Evolutionary conservation across 2,797 vertebrate genomes (phyloP), one percentile per base, ranked within the genome.

Genomic region (Pangasius krempfi): DNA sequence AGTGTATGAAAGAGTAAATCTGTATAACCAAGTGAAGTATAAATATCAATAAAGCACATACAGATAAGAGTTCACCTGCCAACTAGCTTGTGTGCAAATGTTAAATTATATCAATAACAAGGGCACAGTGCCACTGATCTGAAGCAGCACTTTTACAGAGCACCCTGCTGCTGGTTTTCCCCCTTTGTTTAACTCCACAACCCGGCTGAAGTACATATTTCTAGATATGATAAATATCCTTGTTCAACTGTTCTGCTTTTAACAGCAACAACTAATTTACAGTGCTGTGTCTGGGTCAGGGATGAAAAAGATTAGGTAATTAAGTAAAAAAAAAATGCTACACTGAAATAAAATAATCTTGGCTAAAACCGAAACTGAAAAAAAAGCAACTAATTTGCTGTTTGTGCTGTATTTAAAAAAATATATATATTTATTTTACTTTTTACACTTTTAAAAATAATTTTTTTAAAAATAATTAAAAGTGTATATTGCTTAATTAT

Each of bases 101-200:
- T 72, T 33, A 82, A 86, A 82, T 62, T 22, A 82, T 75, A 86
- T 73, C 66, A 86, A 40, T 82, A 62, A 75, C 44, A 54, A 54
- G 5, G n/a, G 47, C 83, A 70, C 64, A 84, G 64, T 37, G 47
- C 44, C 47, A 66, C 47, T 54, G 83, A 84, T 84, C 83, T 68
- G 83, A 70, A 84, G 62, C 64, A 70, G 83, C 83, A 37, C 44
- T 47, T 84, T 84, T 33, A 68, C 62, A 52, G 44, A 82, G 58
- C 56, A 62, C 18, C 64, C 82, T 70, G 64, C 83, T 84, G 80
- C 18, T 66, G 13, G 16, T 66, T 54, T 44, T 3, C 18, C 12
- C 12, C 10, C 33, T 62, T 62, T 82, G 58, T 82, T 44, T 44
- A 44, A 82, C 6, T 37, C 25, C 13, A 82, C 80, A 22, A 47